These are phyloP conservation scores for Acrobasis suavella DNA, from an alignment of 2,888 invertebrate species.

Conservation along the genomic window DNA sequence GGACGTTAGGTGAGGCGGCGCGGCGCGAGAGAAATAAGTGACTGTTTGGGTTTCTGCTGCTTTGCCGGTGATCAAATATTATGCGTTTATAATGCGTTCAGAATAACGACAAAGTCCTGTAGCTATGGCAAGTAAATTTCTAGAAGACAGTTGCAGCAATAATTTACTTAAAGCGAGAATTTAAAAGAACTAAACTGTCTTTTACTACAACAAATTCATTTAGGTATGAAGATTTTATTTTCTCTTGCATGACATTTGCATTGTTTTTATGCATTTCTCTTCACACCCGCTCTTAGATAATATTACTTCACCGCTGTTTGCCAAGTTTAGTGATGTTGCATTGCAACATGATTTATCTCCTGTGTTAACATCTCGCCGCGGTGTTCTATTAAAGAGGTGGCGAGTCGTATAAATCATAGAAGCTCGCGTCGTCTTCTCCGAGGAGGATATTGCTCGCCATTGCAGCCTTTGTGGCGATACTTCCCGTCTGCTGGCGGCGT, in stretches of 20 bases:
- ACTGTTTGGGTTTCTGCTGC: neutral
- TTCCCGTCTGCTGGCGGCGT: constrained; percentile 2
- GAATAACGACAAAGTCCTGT: too few relatives aligned
- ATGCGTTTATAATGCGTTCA: neutral
- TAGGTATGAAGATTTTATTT: too few relatives aligned
- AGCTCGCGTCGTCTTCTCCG: constrained; percentile 5
- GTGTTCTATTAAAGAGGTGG: constrained; percentile 11
- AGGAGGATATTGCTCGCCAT: constrained; percentile 3
- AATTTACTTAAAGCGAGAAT: too few relatives aligned
- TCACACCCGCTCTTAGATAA: too few relatives aligned
- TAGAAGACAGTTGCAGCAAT: too few relatives aligned
- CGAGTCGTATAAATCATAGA: neutral
- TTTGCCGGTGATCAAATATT: neutral
- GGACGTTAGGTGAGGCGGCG: neutral
- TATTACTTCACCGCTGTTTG: neutral
- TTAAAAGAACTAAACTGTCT: too few relatives aligned
- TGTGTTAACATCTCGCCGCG: neutral
- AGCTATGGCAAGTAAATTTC: too few relatives aligned
- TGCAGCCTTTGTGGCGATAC: constrained; percentile 1
- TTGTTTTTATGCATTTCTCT: too few relatives aligned
- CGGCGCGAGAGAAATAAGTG: neutral
- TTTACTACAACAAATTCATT: too few relatives aligned
- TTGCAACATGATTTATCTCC: neutral
- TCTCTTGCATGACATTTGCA: too few relatives aligned
- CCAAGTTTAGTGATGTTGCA: neutral